Conservation (phyloP, 2,797 vertebrate species). For the Cossypha niveicapilla region DNA sequence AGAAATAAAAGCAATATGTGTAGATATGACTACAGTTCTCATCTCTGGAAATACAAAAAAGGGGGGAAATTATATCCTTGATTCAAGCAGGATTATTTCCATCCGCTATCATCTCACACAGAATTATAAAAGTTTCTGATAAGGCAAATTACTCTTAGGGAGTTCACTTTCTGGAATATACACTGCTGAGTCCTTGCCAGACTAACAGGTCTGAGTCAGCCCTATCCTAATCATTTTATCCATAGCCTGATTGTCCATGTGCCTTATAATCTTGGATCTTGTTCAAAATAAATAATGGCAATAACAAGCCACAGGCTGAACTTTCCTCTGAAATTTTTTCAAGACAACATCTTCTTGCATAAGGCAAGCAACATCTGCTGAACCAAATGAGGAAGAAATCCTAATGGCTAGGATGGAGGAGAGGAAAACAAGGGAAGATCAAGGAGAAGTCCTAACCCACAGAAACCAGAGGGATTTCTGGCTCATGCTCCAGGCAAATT, state of each 20-base stretch:
- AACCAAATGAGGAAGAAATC: constrained; percentile 11
- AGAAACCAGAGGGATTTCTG: neutral
- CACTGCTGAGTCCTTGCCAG: constrained; percentile 46
- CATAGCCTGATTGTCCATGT: constrained; percentile 65
- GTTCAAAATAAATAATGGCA: constrained; percentile 70
- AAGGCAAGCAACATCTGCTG: constrained; percentile 55
- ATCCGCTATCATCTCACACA: neutral
- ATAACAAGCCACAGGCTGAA: constrained; percentile 62
- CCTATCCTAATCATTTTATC: constrained; percentile 63
- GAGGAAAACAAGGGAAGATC: neutral
- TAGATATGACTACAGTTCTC: neutral
- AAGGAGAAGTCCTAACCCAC: neutral
- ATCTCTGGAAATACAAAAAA: neutral
- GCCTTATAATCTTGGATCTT: constrained; percentile 60
- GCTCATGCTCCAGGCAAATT: neutral
- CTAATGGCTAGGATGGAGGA: neutral
- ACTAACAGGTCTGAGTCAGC: constrained; percentile 70
- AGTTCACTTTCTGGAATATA: constrained; percentile 69
- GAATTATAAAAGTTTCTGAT: constrained; percentile 59
- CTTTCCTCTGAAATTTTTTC: constrained; percentile 54
- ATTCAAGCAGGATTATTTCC: constrained; percentile 25
- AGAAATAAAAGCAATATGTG: neutral
- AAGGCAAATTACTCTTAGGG: constrained; percentile 58
- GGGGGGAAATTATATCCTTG: neutral
- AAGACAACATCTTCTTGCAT: constrained; percentile 51